phyloP scores from a whole-genome alignment of 2,113 vertebrate species.

The Pluvianellus socialis region DNA sequence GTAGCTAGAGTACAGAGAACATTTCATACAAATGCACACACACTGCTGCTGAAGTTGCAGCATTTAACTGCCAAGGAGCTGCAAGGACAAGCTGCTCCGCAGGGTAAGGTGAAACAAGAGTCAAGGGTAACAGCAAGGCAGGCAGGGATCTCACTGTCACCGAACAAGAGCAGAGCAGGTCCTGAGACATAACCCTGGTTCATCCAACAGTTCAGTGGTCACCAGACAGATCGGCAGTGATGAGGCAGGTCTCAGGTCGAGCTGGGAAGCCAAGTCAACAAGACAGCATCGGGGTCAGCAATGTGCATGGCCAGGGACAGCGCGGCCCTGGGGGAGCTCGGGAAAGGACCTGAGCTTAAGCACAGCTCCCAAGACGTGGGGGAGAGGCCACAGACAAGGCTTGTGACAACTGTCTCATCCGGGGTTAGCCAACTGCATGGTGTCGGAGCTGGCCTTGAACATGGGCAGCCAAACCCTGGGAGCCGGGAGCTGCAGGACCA shows the following conservation, averaged over 20 bases:
- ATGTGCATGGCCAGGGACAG: too few relatives aligned
- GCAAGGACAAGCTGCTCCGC: neutral
- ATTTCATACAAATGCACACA: neutral
- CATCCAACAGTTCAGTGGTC: neutral
- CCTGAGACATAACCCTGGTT: rapidly evolving
- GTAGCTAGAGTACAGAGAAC: neutral
- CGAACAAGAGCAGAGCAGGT: neutral
- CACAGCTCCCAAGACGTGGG: neutral
- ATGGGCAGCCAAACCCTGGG: neutral
- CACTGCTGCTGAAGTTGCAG: neutral
- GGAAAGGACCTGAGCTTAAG: neutral
- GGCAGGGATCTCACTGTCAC: neutral
- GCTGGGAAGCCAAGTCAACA: neutral
- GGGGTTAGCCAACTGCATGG: neutral
- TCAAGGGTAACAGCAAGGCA: neutral
- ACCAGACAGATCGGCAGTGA: neutral
- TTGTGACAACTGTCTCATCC: neutral
- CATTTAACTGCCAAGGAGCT: neutral
- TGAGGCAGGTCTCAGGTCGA: too few relatives aligned
- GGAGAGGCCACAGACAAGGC: neutral
- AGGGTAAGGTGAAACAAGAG: neutral
- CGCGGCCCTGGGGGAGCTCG: neutral
- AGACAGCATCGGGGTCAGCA: neutral
- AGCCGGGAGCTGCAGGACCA: neutral
- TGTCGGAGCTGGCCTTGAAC: neutral